These are phyloP conservation scores for Urocitellus parryii DNA, from an alignment of 2,113 vertebrate genomes.

Conservation along the genomic window DNA sequence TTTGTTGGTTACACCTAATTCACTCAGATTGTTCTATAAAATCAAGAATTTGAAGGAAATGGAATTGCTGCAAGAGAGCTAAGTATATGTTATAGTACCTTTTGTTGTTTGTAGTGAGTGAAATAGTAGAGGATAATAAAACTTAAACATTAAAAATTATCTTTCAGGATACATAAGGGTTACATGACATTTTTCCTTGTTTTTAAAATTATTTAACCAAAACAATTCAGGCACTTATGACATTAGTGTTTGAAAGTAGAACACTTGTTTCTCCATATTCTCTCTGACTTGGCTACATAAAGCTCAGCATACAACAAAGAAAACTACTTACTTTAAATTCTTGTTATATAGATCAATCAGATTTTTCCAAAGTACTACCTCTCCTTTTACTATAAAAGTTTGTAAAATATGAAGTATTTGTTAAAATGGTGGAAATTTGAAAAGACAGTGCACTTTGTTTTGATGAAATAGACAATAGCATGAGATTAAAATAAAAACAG, in stretches of 20 bases:
- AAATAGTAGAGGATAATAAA: background rate
- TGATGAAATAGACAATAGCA: background rate
- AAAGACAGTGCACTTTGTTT: background rate
- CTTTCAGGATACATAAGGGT: background rate
- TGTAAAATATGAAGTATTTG: background rate
- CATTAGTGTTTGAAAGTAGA: background rate
- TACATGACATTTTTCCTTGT: background rate
- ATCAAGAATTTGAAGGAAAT: background rate
- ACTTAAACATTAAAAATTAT: background rate
- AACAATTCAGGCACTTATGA: background rate
- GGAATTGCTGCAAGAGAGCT: background rate
- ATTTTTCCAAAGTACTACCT: background rate
- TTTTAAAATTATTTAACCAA: background rate
- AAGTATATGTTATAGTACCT: background rate
- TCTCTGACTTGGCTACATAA: background rate
- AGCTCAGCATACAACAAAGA: background rate
- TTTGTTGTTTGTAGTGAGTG: background rate
- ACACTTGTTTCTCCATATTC: background rate
- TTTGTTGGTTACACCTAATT: background rate
- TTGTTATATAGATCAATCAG: background rate
- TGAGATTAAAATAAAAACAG: background rate
- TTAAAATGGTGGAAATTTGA: background rate
- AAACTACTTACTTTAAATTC: background rate
- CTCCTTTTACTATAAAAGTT: background rate
- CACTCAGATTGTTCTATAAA: background rate